A percentile compares a stretch with the other conserved stretches of the same genome.
phyloP scores from a whole-genome alignment of 1,140 invertebrate genomes.

The Pachypsylla venusta region DNA sequence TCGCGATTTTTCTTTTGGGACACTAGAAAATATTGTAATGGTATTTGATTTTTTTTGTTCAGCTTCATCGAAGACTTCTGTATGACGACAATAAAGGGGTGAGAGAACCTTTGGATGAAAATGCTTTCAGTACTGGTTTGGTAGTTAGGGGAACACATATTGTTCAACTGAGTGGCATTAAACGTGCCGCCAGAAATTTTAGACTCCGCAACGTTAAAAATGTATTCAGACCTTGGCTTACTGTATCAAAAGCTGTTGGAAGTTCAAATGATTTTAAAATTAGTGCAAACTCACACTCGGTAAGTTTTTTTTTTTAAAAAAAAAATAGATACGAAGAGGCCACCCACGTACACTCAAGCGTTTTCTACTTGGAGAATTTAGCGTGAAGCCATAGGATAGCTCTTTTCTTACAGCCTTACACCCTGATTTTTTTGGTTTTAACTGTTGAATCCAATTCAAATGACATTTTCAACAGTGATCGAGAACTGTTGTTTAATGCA shows the following conservation, averaged over 20 bases:
- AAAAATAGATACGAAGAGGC: no score
- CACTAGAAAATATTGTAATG: no score
- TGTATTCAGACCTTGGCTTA: slow-evolving; percentile 1
- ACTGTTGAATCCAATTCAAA: no score
- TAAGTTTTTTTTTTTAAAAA: not conserved
- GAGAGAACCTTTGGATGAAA: slow-evolving; percentile 43
- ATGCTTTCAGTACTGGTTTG: slow-evolving; percentile 27
- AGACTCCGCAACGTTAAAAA: slow-evolving; percentile 9
- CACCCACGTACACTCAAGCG: no score
- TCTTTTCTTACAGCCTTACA: no score
- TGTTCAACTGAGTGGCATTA: slow-evolving; percentile 18
- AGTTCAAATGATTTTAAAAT: not conserved
- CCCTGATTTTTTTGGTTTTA: no score
- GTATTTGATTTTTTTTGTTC: not conserved
- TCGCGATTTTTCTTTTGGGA: no score
- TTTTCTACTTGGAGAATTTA: no score
- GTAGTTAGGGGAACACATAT: slow-evolving; percentile 23
- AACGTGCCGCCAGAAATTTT: slow-evolving; percentile 13
- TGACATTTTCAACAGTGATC: no score
- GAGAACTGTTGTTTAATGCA: no score
- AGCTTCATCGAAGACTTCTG: slow-evolving; percentile 29
- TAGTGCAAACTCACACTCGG: not conserved
- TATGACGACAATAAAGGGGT: slow-evolving; percentile 44
- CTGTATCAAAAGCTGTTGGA: not conserved
- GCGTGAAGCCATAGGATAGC: no score